Percentiles rank a stretch among this genome's conserved stretches.
Conservation (phyloP, 2,888 invertebrate genomes). For the Phyllotreta cruciferae region DNA sequence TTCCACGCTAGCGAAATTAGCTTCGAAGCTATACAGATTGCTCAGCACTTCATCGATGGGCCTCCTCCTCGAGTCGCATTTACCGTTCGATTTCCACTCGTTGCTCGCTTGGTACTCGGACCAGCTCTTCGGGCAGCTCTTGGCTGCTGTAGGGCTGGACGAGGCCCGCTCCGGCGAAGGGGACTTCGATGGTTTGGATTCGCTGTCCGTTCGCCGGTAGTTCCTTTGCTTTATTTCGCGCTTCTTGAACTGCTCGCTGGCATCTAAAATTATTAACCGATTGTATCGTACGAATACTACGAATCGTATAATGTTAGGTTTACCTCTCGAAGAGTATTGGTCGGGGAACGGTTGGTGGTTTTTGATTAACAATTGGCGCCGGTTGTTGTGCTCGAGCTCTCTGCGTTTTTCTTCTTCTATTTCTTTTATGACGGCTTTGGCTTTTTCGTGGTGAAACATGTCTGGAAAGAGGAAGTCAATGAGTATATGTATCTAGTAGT, state of each 20-base stretch:
- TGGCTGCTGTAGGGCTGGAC: slow-evolving; percentile 33
- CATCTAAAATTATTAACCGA: slow-evolving; percentile 26
- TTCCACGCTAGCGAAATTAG: slow-evolving; percentile 47
- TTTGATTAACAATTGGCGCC: not conserved
- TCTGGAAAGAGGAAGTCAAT: slow-evolving; percentile 34
- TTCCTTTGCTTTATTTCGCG: slow-evolving; percentile 48
- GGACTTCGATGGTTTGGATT: slow-evolving; percentile 26
- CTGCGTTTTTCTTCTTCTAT: slow-evolving; percentile 55
- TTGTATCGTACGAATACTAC: not conserved
- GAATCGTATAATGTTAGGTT: not conserved
- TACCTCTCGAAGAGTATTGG: slow-evolving; percentile 33
- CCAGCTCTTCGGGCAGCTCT: slow-evolving; percentile 49
- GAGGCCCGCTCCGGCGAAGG: slow-evolving; percentile 36
- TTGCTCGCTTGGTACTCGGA: slow-evolving; percentile 44
- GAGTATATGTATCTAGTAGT: slow-evolving; percentile 3
- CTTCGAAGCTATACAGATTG: slow-evolving; percentile 46
- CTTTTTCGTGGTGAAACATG: slow-evolving; percentile 49
- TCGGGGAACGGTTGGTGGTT: slow-evolving; percentile 1
- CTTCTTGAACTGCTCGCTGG: slow-evolving; percentile 40
- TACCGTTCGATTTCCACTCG: slow-evolving; percentile 41
- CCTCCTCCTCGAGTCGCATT: slow-evolving; percentile 27
- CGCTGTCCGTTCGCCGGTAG: slow-evolving; percentile 41
- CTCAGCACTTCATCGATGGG: slow-evolving; percentile 34
- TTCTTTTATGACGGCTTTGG: slow-evolving; percentile 56
- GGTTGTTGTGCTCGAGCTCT: slow-evolving; percentile 28